phyloP scores from a whole-genome alignment of 2,797 vertebrate species.

The Hippoglossus hippoglossus region DNA sequence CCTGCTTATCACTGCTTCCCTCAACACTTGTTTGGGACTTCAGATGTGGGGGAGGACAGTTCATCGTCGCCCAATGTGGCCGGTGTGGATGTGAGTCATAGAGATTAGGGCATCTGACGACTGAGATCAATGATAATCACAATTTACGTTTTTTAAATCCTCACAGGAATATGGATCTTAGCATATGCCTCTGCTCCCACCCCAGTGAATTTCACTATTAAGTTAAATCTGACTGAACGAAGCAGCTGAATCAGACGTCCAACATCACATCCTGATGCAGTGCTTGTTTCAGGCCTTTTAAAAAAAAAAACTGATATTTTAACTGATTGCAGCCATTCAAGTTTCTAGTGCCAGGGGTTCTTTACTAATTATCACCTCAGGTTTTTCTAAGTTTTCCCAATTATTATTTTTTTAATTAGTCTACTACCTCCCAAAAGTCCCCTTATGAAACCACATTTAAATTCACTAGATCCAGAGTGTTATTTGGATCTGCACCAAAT shows the following conservation, averaged over 20 bases:
- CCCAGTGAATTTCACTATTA: constrained; percentile 39
- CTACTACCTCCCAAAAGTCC: too few relatives aligned
- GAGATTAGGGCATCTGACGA: constrained; percentile 72
- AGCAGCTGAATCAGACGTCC: constrained; percentile 46
- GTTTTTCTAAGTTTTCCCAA: too few relatives aligned
- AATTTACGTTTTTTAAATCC: constrained; percentile 70
- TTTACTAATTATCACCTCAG: neutral
- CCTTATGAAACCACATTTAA: too few relatives aligned
- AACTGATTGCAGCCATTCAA: constrained; percentile 13
- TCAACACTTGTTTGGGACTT: constrained; percentile 80
- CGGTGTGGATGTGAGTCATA: constrained; percentile 64
- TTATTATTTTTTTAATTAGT: too few relatives aligned
- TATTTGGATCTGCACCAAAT: too few relatives aligned
- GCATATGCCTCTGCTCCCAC: constrained; percentile 48
- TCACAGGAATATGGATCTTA: constrained; percentile 60
- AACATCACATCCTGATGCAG: constrained; percentile 29
- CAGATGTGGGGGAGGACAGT: constrained; percentile 65
- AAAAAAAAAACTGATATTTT: constrained; percentile 1
- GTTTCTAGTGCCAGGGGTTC: constrained; percentile 5
- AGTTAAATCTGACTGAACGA: constrained; percentile 39
- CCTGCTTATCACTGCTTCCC: constrained; percentile 81
- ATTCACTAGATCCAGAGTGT: too few relatives aligned
- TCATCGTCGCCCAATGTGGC: constrained; percentile 63
- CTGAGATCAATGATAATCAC: constrained; percentile 79
- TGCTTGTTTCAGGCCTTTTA: neutral